phyloP scores from a whole-genome alignment of 2,113 vertebrate genomes.

The Zosterops borbonicus region DNA sequence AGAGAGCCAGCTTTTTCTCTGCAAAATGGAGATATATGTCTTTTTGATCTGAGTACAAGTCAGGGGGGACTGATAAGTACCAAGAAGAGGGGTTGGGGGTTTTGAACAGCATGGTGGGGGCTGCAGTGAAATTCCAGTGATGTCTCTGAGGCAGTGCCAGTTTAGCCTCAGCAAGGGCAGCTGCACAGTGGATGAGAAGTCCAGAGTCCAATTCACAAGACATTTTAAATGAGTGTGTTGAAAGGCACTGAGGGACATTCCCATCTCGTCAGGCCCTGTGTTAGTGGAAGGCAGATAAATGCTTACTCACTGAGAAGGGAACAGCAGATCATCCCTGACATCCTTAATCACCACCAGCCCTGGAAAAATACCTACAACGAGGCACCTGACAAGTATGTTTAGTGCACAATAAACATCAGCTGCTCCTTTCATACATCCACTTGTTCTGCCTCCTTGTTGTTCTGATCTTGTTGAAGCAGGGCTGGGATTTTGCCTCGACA shows the following conservation, averaged over 20 bases:
- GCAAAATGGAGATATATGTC: background rate
- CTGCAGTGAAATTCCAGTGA: background rate
- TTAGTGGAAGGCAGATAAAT: background rate
- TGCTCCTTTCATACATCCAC: background rate
- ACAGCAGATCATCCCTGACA: background rate
- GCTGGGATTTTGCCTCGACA: background rate
- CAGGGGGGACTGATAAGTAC: background rate
- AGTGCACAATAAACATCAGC: background rate
- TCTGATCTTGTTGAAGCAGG: background rate
- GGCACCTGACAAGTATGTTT: background rate
- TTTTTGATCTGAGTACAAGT: background rate
- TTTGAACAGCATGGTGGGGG: background rate
- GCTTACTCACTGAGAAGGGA: background rate
- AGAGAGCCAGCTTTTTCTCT: background rate
- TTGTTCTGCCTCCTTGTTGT: background rate
- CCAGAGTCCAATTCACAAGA: background rate
- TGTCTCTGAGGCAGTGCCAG: rapidly evolving
- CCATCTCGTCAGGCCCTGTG: background rate
- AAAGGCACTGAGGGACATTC: conserved; percentile 37
- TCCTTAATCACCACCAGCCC: conserved; percentile 1
- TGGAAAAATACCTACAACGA: background rate
- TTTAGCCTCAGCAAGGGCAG: background rate
- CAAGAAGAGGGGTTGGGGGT: background rate
- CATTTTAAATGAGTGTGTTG: background rate
- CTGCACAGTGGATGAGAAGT: background rate